A percentile compares a stretch with the other conserved stretches of the same genome.
Evolutionary conservation across 2,797 vertebrate species (phyloP).

Genomic region (Diplodus sargus): DNA sequence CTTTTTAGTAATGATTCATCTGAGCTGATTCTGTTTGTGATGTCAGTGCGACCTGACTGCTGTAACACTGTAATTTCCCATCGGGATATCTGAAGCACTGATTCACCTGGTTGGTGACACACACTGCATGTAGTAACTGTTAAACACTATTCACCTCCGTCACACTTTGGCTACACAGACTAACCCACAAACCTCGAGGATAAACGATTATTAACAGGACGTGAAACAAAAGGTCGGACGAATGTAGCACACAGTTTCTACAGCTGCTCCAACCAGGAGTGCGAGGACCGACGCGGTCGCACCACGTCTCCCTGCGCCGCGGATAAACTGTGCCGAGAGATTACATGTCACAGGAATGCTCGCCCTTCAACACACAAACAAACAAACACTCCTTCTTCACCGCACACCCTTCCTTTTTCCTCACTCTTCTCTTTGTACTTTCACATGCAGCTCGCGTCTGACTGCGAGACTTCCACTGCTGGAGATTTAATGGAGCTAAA

Average conservation of each 20-base stretch:
- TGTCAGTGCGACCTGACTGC: background rate
- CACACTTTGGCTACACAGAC: background rate
- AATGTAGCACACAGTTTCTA: conserved; percentile 6
- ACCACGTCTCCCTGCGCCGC: conserved; percentile 31
- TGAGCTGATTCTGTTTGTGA: background rate
- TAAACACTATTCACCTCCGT: background rate
- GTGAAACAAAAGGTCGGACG: conserved; percentile 13
- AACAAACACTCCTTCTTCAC: conserved; percentile 30
- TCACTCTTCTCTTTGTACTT: background rate
- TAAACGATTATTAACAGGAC: background rate
- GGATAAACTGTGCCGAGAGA: conserved; percentile 61
- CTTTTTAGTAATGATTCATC: too few species aligned
- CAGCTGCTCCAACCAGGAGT: conserved; percentile 32
- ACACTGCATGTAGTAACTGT: background rate
- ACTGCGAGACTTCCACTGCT: conserved; percentile 1
- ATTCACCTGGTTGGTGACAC: background rate
- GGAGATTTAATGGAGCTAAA: conserved; percentile 52
- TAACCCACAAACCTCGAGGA: background rate
- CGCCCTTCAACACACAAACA: conserved; percentile 46
- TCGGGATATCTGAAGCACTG: background rate
- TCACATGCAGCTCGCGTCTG: background rate
- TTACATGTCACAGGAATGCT: conserved; percentile 60
- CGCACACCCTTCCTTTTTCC: background rate
- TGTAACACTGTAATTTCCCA: background rate
- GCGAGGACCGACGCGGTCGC: conserved; percentile 20